Base-by-base conservation (phyloP, 2,113 vertebrate genomes). In the Microcebus murinus region DNA sequence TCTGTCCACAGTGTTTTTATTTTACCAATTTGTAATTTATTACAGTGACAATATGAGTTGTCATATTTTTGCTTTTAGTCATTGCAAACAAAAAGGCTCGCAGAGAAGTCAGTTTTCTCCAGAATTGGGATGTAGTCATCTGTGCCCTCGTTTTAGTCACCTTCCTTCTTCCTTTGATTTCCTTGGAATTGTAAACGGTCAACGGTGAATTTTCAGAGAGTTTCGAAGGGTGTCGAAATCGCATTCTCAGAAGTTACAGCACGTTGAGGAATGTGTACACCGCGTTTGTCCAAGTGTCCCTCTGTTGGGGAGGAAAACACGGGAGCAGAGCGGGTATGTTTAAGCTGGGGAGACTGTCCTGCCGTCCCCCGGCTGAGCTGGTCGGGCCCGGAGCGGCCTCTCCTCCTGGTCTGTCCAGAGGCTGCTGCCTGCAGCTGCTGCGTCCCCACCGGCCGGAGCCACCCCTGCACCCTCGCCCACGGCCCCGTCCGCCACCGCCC, bases 21-120 rank as follows among this genome's bases (percentile, higher is more conserved):
- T 92, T 95, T 80, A 90, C 29, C 52, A 92, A 81, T 90, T 92
- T 87, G 29, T 93, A 77, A 91, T 83, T 94, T 88, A 97, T 91
- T 67, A 83, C 5, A 71, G 80, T 42, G 85, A 81, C 85, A 71
- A 81, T 71, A 34, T 15, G 81, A 92, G 71, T 73, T 96, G 88
- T 91, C 77, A 17, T 91, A 48, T n/a, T 95, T 96, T 90, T 91
- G 76, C 88, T 95, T 90, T 95, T 68, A 86, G 81, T 71, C 59
- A 76, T 73, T 21, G 39, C 59, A 86, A 79, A 92, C 76, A 87
- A 67, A 94, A 91, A 79, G 61, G 9, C 63, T 90, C 20, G 8
- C 29, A 25, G 0, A 9, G 61, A 95, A 95, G 12, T 85, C 45
- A 12, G 21, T 57, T 70, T 74, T 87, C 87, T 87, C 91, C 27